Conservation (phyloP, 2,797 vertebrate genomes). For the Phrynocephalus guinanensis region DNA sequence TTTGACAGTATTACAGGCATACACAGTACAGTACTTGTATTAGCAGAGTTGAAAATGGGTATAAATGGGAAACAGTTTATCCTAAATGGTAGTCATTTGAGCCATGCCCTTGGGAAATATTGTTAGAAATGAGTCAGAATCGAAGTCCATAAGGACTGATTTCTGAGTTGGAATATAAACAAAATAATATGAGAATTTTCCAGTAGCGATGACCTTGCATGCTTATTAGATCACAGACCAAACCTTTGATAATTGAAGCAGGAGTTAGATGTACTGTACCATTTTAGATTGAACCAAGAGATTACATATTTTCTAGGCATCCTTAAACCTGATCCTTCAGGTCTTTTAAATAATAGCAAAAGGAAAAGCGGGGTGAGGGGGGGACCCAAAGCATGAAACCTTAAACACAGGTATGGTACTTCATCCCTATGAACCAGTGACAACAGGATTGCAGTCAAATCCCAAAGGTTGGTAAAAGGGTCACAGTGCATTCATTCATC, state of each 20-base stretch:
- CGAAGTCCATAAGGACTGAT: neutral
- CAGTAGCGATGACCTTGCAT: neutral
- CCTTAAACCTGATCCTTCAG: neutral
- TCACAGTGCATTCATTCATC: neutral
- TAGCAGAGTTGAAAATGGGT: neutral
- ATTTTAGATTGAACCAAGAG: slow-evolving; percentile 10
- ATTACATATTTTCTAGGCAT: neutral
- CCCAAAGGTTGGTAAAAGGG: neutral
- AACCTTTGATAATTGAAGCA: neutral
- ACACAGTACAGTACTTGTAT: neutral
- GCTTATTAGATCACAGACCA: neutral
- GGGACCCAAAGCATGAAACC: too few species aligned
- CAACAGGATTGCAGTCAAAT: slow-evolving; percentile 1
- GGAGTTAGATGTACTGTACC: neutral
- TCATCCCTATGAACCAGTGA: neutral
- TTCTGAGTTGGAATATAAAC: neutral
- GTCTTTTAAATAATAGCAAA: too few species aligned
- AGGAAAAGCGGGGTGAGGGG: too few species aligned
- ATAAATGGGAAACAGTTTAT: neutral
- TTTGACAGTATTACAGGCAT: neutral
- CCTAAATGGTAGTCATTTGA: neutral
- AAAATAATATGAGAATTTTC: neutral
- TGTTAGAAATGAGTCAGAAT: slow-evolving; percentile 1
- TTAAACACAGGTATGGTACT: neutral
- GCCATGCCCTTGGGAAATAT: neutral